Base-by-base conservation (phyloP, 2,888 invertebrate species). In the Parochlus steinenii region DNA sequence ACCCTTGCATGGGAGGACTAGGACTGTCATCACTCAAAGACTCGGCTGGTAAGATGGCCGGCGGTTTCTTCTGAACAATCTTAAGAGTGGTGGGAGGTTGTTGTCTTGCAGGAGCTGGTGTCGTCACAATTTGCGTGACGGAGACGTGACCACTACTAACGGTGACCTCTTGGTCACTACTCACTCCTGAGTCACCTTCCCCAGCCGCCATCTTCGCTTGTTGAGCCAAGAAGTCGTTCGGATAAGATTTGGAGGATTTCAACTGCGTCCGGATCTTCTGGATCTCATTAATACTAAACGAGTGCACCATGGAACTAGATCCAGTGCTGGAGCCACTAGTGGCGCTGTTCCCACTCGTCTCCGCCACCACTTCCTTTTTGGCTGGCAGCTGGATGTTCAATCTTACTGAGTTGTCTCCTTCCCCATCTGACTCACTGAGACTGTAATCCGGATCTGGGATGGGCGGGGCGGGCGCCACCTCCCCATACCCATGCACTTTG, bases 361-460 rank as follows among this genome's bases (percentile, higher is more conserved):
- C 78, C 1, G 65, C 63, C 30, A 57, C 56, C 40, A 57, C 45
- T 11, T 47, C 44, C 17, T 58, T 28, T 16, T 7, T 28, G 15
- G 6, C 12, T 33, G 33, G 33, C 17, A 34, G 57, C 42, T 58
- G 59, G 36, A 56, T 49, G 4, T 59, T 58, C 33, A 59, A 56
- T 27, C 58, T 45, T 40, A 59, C 58, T 1, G 59, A 59, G 39
- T 58, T 59, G 40, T 67, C 67, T 41, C 66, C 68, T 42, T 78
- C 79, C 39, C 73, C 78, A 48, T 85, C 86, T 1, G 81, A 81
- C 52, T 83, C 85, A 42, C 81, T 83, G 58, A 85, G 72, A 54
- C 85, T 85, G 62, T 87, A 87, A 57, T 87, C 87, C 0, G 87
- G 87, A 51, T 87, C 87, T 0, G 87, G 87, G 45, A 87, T 87